Percentiles rank a stretch among this genome's conserved stretches.
Evolutionary conservation across 2,888 invertebrate genomes (phyloP).

Genomic region (Trachelus iudaicus): DNA sequence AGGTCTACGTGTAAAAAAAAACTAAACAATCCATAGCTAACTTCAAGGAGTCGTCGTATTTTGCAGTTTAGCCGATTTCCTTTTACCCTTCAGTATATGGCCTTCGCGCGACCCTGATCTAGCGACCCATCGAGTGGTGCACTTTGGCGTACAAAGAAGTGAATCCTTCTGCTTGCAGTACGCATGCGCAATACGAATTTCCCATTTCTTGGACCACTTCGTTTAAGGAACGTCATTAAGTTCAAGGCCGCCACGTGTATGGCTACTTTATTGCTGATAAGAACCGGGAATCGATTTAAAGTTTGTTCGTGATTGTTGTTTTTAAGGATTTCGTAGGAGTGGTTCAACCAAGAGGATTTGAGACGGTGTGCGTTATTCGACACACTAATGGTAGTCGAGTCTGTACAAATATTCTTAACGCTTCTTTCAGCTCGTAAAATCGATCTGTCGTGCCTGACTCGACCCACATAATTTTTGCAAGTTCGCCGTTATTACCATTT

Average conservation of each 20-base stretch:
- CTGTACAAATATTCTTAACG: neutral
- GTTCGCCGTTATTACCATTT: neutral
- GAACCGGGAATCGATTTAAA: neutral
- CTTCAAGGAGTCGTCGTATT: too few relatives aligned
- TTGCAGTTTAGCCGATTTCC: constrained; percentile 3
- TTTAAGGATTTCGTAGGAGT: neutral
- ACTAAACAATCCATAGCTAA: too few relatives aligned
- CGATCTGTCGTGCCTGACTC: neutral
- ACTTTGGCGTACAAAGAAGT: neutral
- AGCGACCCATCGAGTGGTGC: too few relatives aligned
- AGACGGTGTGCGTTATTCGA: neutral
- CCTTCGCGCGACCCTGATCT: neutral
- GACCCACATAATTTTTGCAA: neutral
- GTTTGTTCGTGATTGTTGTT: neutral
- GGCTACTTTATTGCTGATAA: neutral
- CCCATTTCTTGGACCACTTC: neutral
- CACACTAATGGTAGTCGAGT: neutral
- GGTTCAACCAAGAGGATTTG: neutral
- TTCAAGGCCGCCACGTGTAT: neutral
- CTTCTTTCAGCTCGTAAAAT: neutral
- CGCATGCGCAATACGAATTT: neutral
- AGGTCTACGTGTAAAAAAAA: too few relatives aligned
- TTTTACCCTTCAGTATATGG: neutral
- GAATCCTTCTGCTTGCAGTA: neutral
- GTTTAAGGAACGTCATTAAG: neutral